Percentiles rank a stretch among this genome's conserved stretches.
phyloP scores from a whole-genome alignment of 2,888 invertebrate species.

The Rhagonycha fulva region DNA sequence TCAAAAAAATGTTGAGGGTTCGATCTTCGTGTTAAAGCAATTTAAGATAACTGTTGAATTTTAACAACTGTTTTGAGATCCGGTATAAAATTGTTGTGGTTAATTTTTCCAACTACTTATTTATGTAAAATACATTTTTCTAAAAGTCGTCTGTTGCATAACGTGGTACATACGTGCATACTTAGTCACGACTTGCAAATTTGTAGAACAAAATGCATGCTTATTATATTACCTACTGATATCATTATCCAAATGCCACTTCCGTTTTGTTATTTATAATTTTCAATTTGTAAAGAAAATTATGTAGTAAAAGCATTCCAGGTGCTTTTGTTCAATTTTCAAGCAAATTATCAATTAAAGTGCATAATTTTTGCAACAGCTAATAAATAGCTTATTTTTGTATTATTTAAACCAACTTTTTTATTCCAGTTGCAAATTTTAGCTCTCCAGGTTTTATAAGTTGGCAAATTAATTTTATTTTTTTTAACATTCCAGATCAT shows the following conservation, averaged over 20 bases:
- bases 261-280: not conserved
- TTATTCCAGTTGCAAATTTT: no score
- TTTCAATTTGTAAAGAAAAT: not conserved
- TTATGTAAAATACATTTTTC: not conserved
- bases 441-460: no score
- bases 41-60: not conserved
- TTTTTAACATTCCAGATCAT: no score
- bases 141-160: not conserved
- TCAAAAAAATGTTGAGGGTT: not conserved
- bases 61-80: not conserved
- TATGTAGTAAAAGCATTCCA: not conserved
- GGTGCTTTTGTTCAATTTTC: not conserved
- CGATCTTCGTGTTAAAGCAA: not conserved
- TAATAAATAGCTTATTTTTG: no score
- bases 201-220: not conserved
- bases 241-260: not conserved
- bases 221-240: not conserved
- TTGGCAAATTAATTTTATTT: no score
- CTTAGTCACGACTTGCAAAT: not conserved
- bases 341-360: not conserved
- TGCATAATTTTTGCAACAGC: no score
- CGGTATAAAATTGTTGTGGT: not conserved
- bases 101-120: not conserved
- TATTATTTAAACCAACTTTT: no score
- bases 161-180: not conserved